These are phyloP conservation scores for Archips xylosteana DNA, from an alignment of 2,888 invertebrate species.

Conservation along the genomic window DNA sequence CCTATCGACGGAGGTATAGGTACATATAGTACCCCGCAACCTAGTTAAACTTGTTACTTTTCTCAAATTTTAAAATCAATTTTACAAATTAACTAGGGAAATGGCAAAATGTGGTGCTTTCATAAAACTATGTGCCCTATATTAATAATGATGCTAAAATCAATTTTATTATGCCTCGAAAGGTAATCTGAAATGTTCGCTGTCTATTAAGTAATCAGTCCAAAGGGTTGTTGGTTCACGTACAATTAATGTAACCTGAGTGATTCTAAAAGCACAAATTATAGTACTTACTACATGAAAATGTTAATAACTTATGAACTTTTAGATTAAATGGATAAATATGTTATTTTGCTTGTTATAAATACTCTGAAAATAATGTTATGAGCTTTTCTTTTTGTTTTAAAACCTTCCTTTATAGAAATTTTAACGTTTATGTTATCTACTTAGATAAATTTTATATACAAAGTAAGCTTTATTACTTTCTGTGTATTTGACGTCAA, in stretches of 20 bases:
- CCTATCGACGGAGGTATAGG: constrained; percentile 12
- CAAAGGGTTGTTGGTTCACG: constrained; percentile 42
- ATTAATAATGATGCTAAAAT: constrained; percentile 39
- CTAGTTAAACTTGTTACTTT: constrained; percentile 16
- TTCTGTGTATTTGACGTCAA: constrained; percentile 76
- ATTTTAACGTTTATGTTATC: constrained; percentile 38
- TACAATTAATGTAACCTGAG: constrained; percentile 52
- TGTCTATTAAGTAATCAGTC: constrained; percentile 31
- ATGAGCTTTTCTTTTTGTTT: constrained; percentile 41
- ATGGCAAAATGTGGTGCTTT: constrained; percentile 43
- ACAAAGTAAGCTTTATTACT: constrained; percentile 70
- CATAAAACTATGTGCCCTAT: constrained; percentile 45
- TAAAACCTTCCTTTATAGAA: constrained; percentile 33
- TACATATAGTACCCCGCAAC: constrained; percentile 4
- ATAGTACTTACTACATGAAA: constrained; percentile 46
- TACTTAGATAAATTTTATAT: constrained; percentile 60
- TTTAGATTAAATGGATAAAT: constrained; percentile 51
- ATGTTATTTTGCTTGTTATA: constrained; percentile 60
- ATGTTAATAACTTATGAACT: constrained; percentile 51
- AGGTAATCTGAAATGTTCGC: constrained; percentile 25
- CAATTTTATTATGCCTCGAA: constrained; percentile 34
- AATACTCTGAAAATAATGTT: constrained; percentile 44
- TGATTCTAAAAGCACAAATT: constrained; percentile 65
- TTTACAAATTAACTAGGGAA: constrained; percentile 40
- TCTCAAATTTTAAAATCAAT: constrained; percentile 30